Base-by-base conservation (phyloP, 2,113 vertebrate species). In the Tichodroma muraria region DNA sequence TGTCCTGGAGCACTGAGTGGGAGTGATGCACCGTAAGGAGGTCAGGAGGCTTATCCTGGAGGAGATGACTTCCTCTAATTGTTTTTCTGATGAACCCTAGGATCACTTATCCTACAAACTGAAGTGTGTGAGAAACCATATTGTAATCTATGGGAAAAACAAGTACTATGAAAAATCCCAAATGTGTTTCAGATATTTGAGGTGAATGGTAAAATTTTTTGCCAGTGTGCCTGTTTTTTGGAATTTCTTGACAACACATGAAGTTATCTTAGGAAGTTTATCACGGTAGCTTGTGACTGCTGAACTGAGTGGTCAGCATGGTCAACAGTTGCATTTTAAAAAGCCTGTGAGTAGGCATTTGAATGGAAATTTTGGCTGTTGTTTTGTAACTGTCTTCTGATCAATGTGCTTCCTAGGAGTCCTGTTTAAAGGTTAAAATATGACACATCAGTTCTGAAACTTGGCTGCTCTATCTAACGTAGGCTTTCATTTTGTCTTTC, bases 401-500 rank as follows among this genome's bases (percentile, higher is more conserved):
- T 75, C 15, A 15, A 2, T 37, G 18, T 65, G 23, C 56, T 78
- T 88, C n/a, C 35, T 31, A 52, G 28, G 54, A 94, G 42, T 92
- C 15, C 6, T 60, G 11, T 78, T 77, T 66, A 85, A 61, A 85
- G 30, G 24, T 53, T 82, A 42, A 87, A 69, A 47, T 44, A 1
- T 8, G 28, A 60, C n/a, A 30, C 53, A 31, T 64, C 9, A 27
- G 19, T 68, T 82, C 61, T 75, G 66, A 65, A 78, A 53, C 28
- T 53, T 72, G 27, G 22, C 6, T 88, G 5, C 57, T 83, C 40
- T 53, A 82, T 52, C 83, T 97, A 79, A 97, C 1, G 0, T 10
- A 37, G 45, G 17, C 75, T 92, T 93, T 76, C 13, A 10, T 85
- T 84, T 91, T 97, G 68, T 93, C 64, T 98, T 98, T 79, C 97